These are phyloP conservation scores for Steinernema hermaphroditum DNA, from an alignment of 2,888 invertebrate genomes.

Conservation along the genomic window DNA sequence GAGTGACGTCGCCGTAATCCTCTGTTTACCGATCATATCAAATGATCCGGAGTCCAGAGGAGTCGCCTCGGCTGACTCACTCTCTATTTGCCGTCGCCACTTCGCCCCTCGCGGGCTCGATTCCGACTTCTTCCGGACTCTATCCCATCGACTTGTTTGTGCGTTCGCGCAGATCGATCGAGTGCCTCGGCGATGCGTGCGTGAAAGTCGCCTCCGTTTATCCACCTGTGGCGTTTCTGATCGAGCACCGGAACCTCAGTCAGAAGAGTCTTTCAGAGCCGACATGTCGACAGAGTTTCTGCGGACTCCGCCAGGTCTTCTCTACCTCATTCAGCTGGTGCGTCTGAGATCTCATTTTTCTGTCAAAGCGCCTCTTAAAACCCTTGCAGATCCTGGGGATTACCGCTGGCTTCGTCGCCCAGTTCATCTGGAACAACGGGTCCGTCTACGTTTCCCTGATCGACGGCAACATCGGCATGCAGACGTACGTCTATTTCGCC, in stretches of 20 bases:
- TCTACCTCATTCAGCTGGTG: slow-evolving; percentile 13
- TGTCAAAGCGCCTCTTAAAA: background rate
- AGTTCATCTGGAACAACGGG: slow-evolving; percentile 38
- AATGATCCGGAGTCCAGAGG: background rate
- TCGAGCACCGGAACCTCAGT: background rate
- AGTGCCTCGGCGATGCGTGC: background rate
- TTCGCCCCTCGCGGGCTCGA: background rate
- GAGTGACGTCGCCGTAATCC: background rate
- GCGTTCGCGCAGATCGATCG: slow-evolving; percentile 21
- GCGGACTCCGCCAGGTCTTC: background rate
- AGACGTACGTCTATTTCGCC: slow-evolving; percentile 39
- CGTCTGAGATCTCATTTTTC: background rate
- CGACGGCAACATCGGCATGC: background rate
- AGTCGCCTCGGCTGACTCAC: background rate
- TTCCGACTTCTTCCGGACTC: background rate
- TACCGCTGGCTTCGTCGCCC: slow-evolving; percentile 37
- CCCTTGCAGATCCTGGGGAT: slow-evolving; percentile 35
- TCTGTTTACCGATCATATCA: slow-evolving; percentile 21
- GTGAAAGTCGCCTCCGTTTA: slow-evolving; percentile 14
- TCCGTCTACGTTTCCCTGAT: background rate
- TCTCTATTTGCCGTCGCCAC: slow-evolving; percentile 8
- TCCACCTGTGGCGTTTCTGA: background rate
- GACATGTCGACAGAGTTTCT: background rate
- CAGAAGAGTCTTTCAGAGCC: too few species aligned
- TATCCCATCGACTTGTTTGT: slow-evolving; percentile 16